Conservation (phyloP, 2,113 vertebrate species). For the Urocolius indicus region DNA sequence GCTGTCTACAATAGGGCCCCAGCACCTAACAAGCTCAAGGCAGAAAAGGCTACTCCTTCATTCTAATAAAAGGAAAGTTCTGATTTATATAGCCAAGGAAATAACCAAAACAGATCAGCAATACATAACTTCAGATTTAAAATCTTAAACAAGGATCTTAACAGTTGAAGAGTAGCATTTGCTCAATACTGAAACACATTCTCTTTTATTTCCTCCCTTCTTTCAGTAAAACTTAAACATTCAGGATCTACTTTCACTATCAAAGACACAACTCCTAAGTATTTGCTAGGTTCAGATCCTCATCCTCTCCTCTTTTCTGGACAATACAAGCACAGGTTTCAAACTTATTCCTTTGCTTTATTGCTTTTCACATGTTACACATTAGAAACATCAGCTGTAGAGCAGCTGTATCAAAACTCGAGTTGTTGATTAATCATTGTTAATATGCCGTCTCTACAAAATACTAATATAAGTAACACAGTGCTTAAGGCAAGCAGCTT, state of each 20-base stretch:
- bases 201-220: not conserved
- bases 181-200: not conserved
- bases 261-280: not conserved
- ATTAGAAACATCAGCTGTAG: not conserved
- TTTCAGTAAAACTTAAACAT: not conserved
- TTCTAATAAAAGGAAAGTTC: not conserved
- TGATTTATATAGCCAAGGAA: not conserved
- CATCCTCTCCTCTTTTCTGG: not conserved
- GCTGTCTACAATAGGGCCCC: not conserved
- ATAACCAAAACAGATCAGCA: not conserved
- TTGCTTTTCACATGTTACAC: not conserved
- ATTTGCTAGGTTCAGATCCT: not conserved
- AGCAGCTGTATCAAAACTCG: not conserved
- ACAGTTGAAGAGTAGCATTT: not conserved
- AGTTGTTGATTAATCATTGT: not conserved
- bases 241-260: not conserved
- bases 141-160: not conserved
- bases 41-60: not conserved
- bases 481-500: not conserved
- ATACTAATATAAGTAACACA: not conserved
- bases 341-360: not conserved
- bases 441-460: not conserved
- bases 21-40: not conserved
- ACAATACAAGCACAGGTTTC: not conserved
- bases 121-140: not conserved